Percentiles rank a stretch among this genome's conserved stretches.
phyloP scores from a whole-genome alignment of 2,888 invertebrate species.

The Melanchra persicariae region DNA sequence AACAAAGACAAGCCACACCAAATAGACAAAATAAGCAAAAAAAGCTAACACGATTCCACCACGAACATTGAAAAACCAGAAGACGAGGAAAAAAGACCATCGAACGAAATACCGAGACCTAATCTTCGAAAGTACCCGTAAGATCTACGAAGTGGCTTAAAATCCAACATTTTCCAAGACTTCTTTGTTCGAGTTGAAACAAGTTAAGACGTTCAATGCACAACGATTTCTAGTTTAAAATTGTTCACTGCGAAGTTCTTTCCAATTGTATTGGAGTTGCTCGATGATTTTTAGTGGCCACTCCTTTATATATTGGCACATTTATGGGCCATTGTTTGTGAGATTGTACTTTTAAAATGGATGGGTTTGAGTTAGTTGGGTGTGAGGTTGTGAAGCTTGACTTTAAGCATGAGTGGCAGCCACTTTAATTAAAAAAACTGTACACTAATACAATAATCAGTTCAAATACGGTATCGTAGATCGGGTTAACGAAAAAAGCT shows the following conservation, averaged over 20 bases:
- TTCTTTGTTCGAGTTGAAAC: constrained; percentile 71
- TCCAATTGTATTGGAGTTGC: constrained; percentile 64
- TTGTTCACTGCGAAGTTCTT: constrained; percentile 68
- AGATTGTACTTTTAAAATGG: constrained; percentile 33
- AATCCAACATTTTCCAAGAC: constrained; percentile 64
- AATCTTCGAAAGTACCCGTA: constrained; percentile 63
- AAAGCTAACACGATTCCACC: constrained; percentile 3
- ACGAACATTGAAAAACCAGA: constrained; percentile 41
- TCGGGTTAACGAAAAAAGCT: too few species aligned
- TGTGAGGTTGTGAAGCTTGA: constrained; percentile 12
- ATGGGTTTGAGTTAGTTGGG: constrained; percentile 11
- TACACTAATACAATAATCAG: too few species aligned
- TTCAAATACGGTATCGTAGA: background rate
- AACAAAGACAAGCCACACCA: constrained; percentile 15
- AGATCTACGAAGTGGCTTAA: constrained; percentile 60
- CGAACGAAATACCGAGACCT: constrained; percentile 49
- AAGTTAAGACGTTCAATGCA: constrained; percentile 72
- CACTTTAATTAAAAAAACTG: background rate
- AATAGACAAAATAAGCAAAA: constrained; percentile 16
- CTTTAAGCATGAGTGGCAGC: background rate
- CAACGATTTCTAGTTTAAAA: constrained; percentile 75
- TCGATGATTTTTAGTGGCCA: constrained; percentile 68
- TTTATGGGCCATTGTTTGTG: constrained; percentile 54
- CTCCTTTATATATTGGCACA: constrained; percentile 60
- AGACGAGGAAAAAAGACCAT: constrained; percentile 42